These are phyloP conservation scores for Antheraea yamamai DNA, from an alignment of 2,888 invertebrate species.

Conservation along the genomic window DNA sequence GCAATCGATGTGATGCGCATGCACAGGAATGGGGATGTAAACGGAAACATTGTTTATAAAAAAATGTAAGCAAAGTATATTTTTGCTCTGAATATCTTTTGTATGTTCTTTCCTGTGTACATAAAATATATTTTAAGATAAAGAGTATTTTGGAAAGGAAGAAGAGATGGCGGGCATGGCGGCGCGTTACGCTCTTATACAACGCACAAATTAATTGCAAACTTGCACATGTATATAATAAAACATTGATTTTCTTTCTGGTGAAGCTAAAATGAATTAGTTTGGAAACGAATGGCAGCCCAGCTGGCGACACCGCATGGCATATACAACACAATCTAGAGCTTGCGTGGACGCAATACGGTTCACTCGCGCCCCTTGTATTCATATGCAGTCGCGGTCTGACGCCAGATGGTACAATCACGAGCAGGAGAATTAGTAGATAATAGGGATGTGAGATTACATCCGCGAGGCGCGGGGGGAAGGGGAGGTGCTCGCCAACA, in stretches of 20 bases:
- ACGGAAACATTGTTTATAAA: too few relatives aligned
- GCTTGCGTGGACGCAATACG: background rate
- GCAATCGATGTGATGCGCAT: too few relatives aligned
- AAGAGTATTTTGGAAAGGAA: too few relatives aligned
- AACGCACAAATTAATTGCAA: background rate
- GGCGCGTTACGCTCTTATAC: too few relatives aligned
- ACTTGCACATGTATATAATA: background rate
- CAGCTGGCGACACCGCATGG: background rate
- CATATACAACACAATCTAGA: background rate
- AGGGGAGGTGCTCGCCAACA: background rate
- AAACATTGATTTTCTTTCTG: background rate
- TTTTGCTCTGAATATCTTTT: too few relatives aligned
- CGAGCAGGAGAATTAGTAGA: background rate
- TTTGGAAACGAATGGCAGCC: background rate
- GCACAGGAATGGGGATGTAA: too few relatives aligned
- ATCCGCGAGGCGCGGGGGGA: background rate
- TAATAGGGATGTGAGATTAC: background rate
- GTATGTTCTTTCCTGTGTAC: too few relatives aligned
- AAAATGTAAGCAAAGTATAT: too few relatives aligned
- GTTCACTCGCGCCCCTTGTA: background rate
- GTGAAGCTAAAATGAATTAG: background rate
- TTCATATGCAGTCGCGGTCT: background rate
- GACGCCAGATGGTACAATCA: background rate
- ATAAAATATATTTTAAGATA: too few relatives aligned
- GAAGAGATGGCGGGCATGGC: too few relatives aligned